Base-by-base conservation (phyloP, 2,888 invertebrate species). In the Ichneumoninae sp. region DNA sequence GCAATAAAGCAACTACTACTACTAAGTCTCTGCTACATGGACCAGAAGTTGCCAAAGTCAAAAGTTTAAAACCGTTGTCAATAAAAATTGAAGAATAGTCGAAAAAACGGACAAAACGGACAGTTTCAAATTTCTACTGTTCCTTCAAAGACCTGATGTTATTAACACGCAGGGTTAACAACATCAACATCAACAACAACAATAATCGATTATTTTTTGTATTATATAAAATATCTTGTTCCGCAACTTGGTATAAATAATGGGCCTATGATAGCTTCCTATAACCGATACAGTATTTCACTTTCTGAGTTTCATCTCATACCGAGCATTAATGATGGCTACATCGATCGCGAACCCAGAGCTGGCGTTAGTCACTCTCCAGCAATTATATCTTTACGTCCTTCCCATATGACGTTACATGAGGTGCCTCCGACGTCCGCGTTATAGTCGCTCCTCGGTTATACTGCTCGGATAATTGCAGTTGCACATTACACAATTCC, bases 331-430 rank as follows among this genome's bases (percentile, higher is more conserved):
- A 66, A 75, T 19, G 62, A 50, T 16, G 47, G 44, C 44, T 36
- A 52, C 52, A 54, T 60, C 50, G 60, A 60, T 78, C 44, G 26
- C 7, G 36, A 33, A 62, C 10, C 30, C 50, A 6, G 19, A 22
- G 19, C 22, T 0, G 47, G 69, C 60, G 60, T 77, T 77, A 60
- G 69, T 78, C 69, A 78, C 44, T 70, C 69, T 13, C 30, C 19
- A 54, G 69, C 69, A 78, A 78, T 78, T 78, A 70, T 33, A 62
- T 60, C 70, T 77, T 77, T 69, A 77, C 60, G 16, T 54, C 44
- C 47, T 50, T 54, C 54, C 54, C 54, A 71, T 16, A 36, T 71
- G 36, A 33, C 62, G 62, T 33, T 16, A 16, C 5, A 33, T 3
- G n/a, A 26, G 22, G n/a, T 30, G 33, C 16, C n/a, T n/a, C 33